Conservation (phyloP, 1,140 invertebrate species). For the Schmidtea mediterranea region DNA sequence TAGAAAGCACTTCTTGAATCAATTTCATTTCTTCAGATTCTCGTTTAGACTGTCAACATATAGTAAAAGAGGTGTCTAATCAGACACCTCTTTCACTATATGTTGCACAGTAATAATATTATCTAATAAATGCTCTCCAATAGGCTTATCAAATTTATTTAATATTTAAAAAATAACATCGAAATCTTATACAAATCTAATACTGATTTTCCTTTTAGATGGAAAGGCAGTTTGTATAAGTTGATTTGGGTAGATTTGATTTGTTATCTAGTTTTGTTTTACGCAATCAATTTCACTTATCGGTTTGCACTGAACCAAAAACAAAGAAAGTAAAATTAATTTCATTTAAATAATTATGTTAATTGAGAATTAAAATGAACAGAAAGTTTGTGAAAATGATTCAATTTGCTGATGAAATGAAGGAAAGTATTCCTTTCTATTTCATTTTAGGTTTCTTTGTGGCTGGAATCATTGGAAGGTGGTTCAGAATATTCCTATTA, state of each 20-base stretch:
- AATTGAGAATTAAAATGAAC: no score
- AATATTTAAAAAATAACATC: no score
- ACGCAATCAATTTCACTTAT: conserved; percentile 58
- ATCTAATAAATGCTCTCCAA: no score
- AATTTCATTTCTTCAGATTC: no score
- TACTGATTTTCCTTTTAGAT: conserved; percentile 36
- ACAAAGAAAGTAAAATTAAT: conserved; percentile 42
- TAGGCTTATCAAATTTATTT: no score
- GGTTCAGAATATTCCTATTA: background rate
- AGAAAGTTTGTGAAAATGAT: conserved; percentile 45
- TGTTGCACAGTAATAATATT: no score
- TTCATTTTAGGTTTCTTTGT: conserved; percentile 81
- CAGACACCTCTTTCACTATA: no score
- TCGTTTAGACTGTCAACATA: no score
- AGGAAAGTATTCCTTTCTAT: conserved; percentile 52
- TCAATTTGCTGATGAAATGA: conserved; percentile 46
- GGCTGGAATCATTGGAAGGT: conserved; percentile 19
- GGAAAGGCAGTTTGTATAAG: conserved; percentile 90
- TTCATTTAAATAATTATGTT: background rate
- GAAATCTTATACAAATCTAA: no score
- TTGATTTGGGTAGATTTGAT: conserved; percentile 70
- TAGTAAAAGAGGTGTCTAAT: no score
- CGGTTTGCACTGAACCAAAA: conserved; percentile 47
- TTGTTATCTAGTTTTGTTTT: conserved; percentile 57
- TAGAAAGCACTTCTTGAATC: no score